A percentile compares a stretch with the other conserved stretches of the same genome.
Evolutionary conservation across 1,140 invertebrate species (phyloP).

Genomic region (Antheraea pernyi): DNA sequence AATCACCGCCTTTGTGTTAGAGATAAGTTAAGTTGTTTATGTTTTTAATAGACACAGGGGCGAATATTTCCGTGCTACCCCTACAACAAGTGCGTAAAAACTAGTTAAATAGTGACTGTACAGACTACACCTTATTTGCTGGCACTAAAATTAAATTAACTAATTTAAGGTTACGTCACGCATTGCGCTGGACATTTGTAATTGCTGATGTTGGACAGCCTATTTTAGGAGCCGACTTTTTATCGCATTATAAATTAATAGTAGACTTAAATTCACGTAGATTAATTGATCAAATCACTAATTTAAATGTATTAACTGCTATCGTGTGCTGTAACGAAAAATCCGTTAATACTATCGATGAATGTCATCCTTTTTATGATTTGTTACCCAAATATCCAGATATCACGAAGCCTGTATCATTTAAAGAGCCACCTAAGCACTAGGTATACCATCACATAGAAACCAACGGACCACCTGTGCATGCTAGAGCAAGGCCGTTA

Average conservation of each 20-base stretch:
- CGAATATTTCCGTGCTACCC: no score
- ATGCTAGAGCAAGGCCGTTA: background rate
- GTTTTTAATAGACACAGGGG: no score
- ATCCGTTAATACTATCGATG: background rate
- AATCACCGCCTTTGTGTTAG: no score
- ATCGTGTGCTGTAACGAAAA: background rate
- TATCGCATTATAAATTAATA: background rate
- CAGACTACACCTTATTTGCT: slow-evolving; percentile 4
- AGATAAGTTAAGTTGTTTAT: no score
- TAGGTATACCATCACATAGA: slow-evolving; percentile 1
- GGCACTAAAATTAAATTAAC: background rate
- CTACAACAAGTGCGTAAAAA: no score
- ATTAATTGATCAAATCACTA: background rate
- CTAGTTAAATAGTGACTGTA: background rate
- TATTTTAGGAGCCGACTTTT: no score
- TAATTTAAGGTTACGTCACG: background rate
- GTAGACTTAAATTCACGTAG: background rate
- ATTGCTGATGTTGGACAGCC: no score
- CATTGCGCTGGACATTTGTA: no score
- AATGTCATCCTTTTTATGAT: background rate
- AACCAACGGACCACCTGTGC: background rate
- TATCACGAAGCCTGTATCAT: background rate
- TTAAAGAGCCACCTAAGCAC: slow-evolving; percentile 3
- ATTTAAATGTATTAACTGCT: background rate
- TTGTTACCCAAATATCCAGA: background rate